Evolutionary conservation across 2,113 vertebrate genomes (phyloP).

Genomic region (Engraulis encrasicolus): DNA sequence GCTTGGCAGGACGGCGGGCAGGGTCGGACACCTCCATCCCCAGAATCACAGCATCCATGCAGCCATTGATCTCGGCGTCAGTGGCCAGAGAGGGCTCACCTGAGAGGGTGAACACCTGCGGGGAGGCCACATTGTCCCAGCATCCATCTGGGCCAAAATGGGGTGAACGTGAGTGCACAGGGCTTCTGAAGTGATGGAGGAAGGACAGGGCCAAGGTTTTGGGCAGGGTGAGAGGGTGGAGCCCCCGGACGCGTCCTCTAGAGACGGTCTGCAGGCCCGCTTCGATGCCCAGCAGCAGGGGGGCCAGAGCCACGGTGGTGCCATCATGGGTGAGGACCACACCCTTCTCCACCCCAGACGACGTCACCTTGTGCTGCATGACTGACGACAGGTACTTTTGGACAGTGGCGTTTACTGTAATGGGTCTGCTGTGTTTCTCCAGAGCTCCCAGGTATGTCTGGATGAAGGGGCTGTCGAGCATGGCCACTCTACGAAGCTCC

Average conservation of each 20-base stretch:
- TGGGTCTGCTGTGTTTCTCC: background rate
- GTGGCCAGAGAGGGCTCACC: slow-evolving; percentile 64
- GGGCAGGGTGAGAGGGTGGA: slow-evolving; percentile 72
- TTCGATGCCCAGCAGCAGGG: slow-evolving; percentile 78
- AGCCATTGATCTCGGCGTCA: slow-evolving; percentile 79
- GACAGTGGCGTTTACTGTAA: slow-evolving; percentile 49
- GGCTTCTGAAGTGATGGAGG: slow-evolving; percentile 48
- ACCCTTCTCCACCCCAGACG: slow-evolving; percentile 60
- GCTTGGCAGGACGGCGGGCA: background rate
- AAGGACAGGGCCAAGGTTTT: slow-evolving; percentile 68
- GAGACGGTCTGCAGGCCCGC: slow-evolving; percentile 65
- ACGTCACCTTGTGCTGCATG: slow-evolving; percentile 50
- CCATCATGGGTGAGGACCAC: slow-evolving; percentile 83
- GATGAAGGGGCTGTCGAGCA: slow-evolving; percentile 48
- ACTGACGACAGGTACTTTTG: slow-evolving; percentile 53
- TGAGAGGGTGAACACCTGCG: slow-evolving; percentile 76
- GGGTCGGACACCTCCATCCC: slow-evolving; percentile 64
- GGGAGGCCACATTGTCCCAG: slow-evolving; percentile 79
- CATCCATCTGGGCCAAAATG: slow-evolving; percentile 76
- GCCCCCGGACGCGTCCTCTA: background rate
- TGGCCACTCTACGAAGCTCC: slow-evolving; percentile 51
- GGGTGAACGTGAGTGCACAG: background rate
- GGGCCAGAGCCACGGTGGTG: slow-evolving; percentile 78
- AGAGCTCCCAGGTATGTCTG: slow-evolving; percentile 54
- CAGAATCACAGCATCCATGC: slow-evolving; percentile 84